phyloP scores from a whole-genome alignment of 1,140 invertebrate species.

The Heliconius hewitsoni region DNA sequence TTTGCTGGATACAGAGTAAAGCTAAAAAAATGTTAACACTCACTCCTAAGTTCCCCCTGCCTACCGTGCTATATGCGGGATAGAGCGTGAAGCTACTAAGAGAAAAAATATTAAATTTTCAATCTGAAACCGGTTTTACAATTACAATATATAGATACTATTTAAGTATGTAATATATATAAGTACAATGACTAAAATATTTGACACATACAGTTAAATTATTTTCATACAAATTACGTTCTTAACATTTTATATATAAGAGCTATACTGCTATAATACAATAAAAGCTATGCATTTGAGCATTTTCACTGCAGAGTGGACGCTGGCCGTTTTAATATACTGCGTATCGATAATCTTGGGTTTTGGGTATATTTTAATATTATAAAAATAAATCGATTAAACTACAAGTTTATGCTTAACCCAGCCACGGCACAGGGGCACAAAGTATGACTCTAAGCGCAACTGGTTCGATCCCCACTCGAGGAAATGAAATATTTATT shows the following conservation, averaged over 20 bases:
- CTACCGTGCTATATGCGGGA: background rate
- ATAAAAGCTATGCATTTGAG: conserved; percentile 19
- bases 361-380: conserved; percentile 13
- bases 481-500: too few species aligned
- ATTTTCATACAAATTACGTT: conserved; percentile 14
- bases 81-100: background rate
- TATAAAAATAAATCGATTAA: background rate
- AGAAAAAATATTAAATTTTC: background rate
- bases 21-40: too few species aligned
- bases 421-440: too few species aligned
- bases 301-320: conserved; percentile 32
- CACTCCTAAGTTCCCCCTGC: too few species aligned
- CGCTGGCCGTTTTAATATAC: conserved; percentile 30
- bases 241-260: background rate
- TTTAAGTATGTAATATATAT: conserved; percentile 2
- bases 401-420: too few species aligned
- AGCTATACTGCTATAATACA: conserved; percentile 24
- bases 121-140: conserved; percentile 19
- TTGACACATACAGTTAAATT: conserved; percentile 18
- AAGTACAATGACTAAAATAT: conserved; percentile 21
- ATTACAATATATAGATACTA: conserved; percentile 4
- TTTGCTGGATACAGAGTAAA: too few species aligned
- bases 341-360: conserved; percentile 18
- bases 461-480: too few species aligned
- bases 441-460: too few species aligned